Evolutionary conservation across 2,888 invertebrate genomes (phyloP).

Genomic region (Panopea generosa): DNA sequence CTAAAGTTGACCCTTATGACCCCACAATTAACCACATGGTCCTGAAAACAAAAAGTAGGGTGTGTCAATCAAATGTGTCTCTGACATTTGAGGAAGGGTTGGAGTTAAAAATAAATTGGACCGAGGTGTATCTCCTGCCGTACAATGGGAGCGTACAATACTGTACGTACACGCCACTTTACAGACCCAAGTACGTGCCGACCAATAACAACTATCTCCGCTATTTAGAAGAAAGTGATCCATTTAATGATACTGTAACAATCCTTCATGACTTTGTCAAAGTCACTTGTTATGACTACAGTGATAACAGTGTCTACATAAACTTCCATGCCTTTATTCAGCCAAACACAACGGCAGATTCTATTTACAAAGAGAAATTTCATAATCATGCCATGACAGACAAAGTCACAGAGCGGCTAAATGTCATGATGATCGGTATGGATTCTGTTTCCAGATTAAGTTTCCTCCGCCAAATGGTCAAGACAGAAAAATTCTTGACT

Average conservation of each 20-base stretch:
- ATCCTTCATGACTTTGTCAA: slow-evolving; percentile 78
- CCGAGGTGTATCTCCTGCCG: slow-evolving; percentile 36
- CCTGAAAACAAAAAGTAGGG: slow-evolving; percentile 55
- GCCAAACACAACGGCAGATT: slow-evolving; percentile 65
- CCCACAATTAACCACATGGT: slow-evolving; percentile 67
- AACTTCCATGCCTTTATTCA: slow-evolving; percentile 81
- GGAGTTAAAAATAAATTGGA: slow-evolving; percentile 56
- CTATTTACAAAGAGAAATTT: slow-evolving; percentile 35
- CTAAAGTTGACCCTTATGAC: slow-evolving; percentile 80
- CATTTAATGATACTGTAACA: slow-evolving; percentile 44
- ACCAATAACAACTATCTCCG: slow-evolving; percentile 59
- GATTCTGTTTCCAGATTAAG: slow-evolving; percentile 94
- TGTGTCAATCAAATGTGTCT: slow-evolving; percentile 67
- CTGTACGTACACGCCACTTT: slow-evolving; percentile 77
- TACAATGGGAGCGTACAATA: slow-evolving; percentile 71
- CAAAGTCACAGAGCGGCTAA: slow-evolving; percentile 85
- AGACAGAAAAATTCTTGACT: slow-evolving; percentile 87
- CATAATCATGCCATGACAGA: slow-evolving; percentile 44
- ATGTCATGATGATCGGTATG: slow-evolving; percentile 92
- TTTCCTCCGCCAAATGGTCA: slow-evolving; percentile 93
- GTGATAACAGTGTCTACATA: slow-evolving; percentile 71
- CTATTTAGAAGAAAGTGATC: slow-evolving; percentile 52
- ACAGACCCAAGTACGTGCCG: slow-evolving; percentile 61
- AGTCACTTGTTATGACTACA: slow-evolving; percentile 75
- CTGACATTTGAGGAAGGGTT: slow-evolving; percentile 75